A percentile compares a stretch with the other conserved stretches of the same genome.
Evolutionary conservation across 2,888 invertebrate species (phyloP).

Genomic region (Folsomia candida): DNA sequence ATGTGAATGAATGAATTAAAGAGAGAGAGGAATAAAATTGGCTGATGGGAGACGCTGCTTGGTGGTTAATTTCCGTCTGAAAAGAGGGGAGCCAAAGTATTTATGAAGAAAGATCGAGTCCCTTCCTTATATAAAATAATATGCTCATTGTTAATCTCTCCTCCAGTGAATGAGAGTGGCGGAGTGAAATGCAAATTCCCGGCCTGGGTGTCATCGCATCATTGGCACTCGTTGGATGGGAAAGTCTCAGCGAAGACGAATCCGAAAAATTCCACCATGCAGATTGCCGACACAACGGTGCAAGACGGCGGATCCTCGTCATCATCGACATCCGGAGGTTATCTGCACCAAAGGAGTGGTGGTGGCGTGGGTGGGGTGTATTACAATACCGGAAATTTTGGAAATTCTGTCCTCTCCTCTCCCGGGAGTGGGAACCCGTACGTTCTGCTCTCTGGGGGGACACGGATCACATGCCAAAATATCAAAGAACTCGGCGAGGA

Average conservation of each 20-base stretch:
- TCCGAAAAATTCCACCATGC: constrained; percentile 71
- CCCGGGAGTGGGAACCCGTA: constrained; percentile 22
- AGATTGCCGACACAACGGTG: constrained; percentile 57
- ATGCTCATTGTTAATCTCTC: neutral
- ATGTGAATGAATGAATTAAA: constrained; percentile 10
- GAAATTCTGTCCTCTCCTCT: constrained; percentile 11
- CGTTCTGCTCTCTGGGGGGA: constrained; percentile 39
- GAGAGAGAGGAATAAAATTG: neutral
- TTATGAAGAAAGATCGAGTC: neutral
- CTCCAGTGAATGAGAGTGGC: constrained; percentile 28
- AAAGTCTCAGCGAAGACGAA: constrained; percentile 65
- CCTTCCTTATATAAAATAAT: neutral
- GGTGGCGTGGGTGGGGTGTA: constrained; percentile 5
- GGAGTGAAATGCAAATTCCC: constrained; percentile 67
- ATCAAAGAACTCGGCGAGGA: constrained; percentile 46
- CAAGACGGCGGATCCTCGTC: constrained; percentile 42
- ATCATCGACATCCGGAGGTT: constrained; percentile 11
- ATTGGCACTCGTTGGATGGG: constrained; percentile 76
- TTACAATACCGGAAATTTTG: constrained; percentile 29
- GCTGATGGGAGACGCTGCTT: neutral
- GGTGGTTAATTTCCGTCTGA: constrained; percentile 1
- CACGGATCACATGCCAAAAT: constrained; percentile 44
- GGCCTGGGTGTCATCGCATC: constrained; percentile 73
- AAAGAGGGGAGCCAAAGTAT: neutral
- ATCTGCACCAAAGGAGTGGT: constrained; percentile 13